These are phyloP conservation scores for Trachemys scripta DNA, from an alignment of 2,113 vertebrate species.

Conservation along the genomic window DNA sequence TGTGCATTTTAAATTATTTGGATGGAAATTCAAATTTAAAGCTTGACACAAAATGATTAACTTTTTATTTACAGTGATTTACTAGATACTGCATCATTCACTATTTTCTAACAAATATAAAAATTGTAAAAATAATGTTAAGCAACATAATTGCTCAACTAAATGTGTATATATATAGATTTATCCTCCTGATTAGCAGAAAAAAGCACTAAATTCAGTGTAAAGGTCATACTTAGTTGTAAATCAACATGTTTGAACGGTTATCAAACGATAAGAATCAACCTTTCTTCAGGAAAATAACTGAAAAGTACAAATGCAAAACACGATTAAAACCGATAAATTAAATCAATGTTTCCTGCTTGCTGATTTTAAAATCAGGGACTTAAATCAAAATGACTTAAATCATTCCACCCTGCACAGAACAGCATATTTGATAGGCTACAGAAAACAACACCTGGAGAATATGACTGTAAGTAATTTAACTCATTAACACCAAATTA, in stretches of 20 bases:
- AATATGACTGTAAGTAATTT: slow-evolving; percentile 7
- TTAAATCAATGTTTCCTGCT: neutral
- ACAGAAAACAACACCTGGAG: slow-evolving; percentile 31
- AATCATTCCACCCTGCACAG: neutral
- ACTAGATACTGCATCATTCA: neutral
- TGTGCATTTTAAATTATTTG: neutral
- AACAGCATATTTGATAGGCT: neutral
- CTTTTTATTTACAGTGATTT: neutral
- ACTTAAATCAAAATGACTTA: neutral
- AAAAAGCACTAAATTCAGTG: neutral
- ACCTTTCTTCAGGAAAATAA: neutral
- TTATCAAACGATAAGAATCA: neutral
- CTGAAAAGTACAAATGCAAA: neutral
- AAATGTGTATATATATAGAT: neutral
- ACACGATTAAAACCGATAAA: neutral
- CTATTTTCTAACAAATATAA: neutral
- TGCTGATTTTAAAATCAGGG: neutral
- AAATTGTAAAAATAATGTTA: neutral
- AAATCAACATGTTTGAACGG: neutral
- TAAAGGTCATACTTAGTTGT: neutral
- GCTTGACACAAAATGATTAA: neutral
- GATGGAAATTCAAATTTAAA: neutral
- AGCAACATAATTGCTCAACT: neutral
- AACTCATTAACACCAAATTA: slow-evolving; percentile 31
- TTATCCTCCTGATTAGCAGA: neutral